Conservation (phyloP, 2,888 invertebrate species). For the Drosophila niveifrons region DNA sequence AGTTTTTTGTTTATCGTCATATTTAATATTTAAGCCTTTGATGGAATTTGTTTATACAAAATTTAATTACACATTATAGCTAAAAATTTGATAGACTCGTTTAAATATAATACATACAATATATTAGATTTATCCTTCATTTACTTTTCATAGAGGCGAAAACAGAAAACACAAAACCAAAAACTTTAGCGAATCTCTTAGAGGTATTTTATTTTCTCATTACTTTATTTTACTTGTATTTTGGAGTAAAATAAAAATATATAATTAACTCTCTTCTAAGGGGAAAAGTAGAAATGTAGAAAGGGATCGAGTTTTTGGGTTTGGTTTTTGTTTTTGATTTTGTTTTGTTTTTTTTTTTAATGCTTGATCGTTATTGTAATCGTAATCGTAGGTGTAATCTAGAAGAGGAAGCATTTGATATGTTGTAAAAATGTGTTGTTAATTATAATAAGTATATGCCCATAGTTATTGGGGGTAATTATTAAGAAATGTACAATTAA, state of each 20-base stretch:
- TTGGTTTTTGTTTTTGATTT: not conserved
- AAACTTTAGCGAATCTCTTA: slow-evolving; percentile 67
- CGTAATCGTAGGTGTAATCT: slow-evolving; percentile 56
- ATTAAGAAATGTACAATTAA: slow-evolving; percentile 62
- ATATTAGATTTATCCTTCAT: slow-evolving; percentile 17
- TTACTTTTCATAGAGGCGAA: slow-evolving; percentile 22
- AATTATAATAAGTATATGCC: slow-evolving; percentile 38
- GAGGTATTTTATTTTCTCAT: slow-evolving; percentile 41
- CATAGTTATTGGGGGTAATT: slow-evolving; percentile 19
- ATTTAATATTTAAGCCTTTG: slow-evolving; percentile 76
- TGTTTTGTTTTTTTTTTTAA: slow-evolving; percentile 7
- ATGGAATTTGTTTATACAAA: slow-evolving; percentile 70
- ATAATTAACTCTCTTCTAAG: slow-evolving; percentile 16
- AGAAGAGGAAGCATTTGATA: slow-evolving; percentile 84
- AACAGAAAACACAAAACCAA: slow-evolving; percentile 42
- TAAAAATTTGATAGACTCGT: slow-evolving; percentile 53
- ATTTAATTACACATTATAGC: slow-evolving; percentile 67
- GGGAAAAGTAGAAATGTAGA: slow-evolving; percentile 13
- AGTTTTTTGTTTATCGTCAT: slow-evolving; percentile 37
- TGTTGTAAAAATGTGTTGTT: slow-evolving; percentile 80
- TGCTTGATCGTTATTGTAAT: slow-evolving; percentile 4
- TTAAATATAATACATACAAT: slow-evolving; percentile 55
- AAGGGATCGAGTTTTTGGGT: slow-evolving; percentile 2
- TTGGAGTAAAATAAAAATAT: slow-evolving; percentile 28
- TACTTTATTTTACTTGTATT: slow-evolving; percentile 32